A percentile compares a stretch with the other conserved stretches of the same genome.
Conservation (phyloP, 2,113 vertebrate genomes). For the Hippocampus zosterae region DNA sequence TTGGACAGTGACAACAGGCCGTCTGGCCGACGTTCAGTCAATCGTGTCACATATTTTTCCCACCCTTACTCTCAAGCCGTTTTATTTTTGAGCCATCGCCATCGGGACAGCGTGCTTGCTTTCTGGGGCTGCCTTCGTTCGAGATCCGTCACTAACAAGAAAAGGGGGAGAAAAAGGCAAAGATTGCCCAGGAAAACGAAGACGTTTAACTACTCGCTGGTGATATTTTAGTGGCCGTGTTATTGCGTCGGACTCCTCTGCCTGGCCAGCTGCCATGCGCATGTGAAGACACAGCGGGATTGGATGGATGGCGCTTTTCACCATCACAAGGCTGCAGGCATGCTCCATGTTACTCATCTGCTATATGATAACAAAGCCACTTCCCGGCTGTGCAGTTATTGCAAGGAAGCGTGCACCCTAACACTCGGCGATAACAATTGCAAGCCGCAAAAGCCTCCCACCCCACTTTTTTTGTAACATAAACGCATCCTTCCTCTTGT, state of each 20-base stretch:
- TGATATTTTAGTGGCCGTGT: constrained; percentile 13
- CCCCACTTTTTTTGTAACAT: no score
- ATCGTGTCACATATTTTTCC: neutral
- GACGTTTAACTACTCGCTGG: neutral
- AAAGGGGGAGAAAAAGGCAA: constrained; percentile 13
- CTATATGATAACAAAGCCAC: constrained; percentile 59
- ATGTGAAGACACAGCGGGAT: constrained; percentile 8
- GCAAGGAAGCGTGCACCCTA: neutral
- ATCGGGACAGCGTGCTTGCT: constrained; percentile 18
- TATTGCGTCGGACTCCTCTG: constrained; percentile 24
- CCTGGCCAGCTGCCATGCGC: constrained; percentile 16
- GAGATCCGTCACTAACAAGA: neutral
- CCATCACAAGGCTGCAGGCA: constrained; percentile 40
- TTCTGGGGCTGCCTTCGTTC: constrained; percentile 12
- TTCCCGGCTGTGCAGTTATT: constrained; percentile 18
- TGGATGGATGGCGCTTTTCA: constrained; percentile 42
- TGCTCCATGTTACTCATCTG: constrained; percentile 30
- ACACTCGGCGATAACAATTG: neutral
- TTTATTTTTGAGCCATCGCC: neutral
- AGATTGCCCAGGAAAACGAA: constrained; percentile 25
- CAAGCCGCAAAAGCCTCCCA: neutral
- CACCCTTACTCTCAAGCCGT: neutral
- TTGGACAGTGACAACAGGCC: neutral
- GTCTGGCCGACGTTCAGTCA: neutral
- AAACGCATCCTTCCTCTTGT: constrained; percentile 1